Base-by-base conservation (phyloP, 2,797 vertebrate genomes). In the Pangasius krempfi region DNA sequence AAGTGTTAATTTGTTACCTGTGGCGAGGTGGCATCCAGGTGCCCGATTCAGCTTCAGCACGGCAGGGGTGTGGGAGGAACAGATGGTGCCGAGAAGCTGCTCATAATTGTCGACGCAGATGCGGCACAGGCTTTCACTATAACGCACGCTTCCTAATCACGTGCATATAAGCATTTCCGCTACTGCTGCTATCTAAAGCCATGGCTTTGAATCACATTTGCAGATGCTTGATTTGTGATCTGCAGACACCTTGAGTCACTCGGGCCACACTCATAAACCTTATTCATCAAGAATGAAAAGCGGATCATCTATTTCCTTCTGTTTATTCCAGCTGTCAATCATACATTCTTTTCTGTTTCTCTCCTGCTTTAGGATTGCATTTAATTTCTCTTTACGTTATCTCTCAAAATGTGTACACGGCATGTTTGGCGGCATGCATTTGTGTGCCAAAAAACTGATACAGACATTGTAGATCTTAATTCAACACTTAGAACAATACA, bases 11-110 rank as follows among this genome's bases (percentile, higher is more conserved):
- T 91, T 93, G 90, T 91, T 88, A 90, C 86, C 82, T 86, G 87
- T 33, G 70, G 87, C 33, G 86, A 78, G 88, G 87, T 76, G 84
- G 27, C 5, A 25, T 91, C 89, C 76, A 52, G 88, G 83, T 82
- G 37, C 73, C 84, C 78, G 62, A 37, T 27, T 82, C 79, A 85
- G 58, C 86, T 84, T 88, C 40, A 73, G 87, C 88, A 79, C 7
- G 18, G 87, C 68, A 30, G 73, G 87, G 87, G 78, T 85, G 76
- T 88, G 91, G 89, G 91, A 88, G 58, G 88, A 95, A 92, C 95
- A 96, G 94, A 95, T 95, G 95, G 95, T 89, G 87, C 72, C 90
- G 92, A 93, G 89, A 90, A 90, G 5, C 16, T 81, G 62, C 82
- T 89, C 75, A 84, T n/a, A 81, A 87, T 3, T 47, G 81, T 84